Evolutionary conservation across 2,888 invertebrate genomes (phyloP).

Genomic region (Patella caerulea): DNA sequence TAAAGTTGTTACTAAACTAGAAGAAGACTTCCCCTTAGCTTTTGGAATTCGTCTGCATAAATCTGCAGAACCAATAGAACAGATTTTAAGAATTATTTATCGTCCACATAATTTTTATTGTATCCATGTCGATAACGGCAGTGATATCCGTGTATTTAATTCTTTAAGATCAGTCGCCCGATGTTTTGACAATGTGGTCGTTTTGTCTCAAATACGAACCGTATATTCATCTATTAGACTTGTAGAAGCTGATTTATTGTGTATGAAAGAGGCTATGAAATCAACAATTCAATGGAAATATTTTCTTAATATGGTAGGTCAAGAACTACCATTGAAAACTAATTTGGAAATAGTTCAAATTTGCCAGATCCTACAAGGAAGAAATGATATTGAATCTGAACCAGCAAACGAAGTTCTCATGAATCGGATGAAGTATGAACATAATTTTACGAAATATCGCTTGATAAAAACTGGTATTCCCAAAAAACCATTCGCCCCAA

Average conservation of each 20-base stretch:
- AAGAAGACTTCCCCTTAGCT: conserved; percentile 57
- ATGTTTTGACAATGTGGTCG: conserved; percentile 59
- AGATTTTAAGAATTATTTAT: conserved; percentile 63
- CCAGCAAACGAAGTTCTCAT: conserved; percentile 26
- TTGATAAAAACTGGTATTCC: conserved; percentile 33
- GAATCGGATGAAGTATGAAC: conserved; percentile 37
- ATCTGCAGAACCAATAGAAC: conserved; percentile 49
- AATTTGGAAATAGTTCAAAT: conserved; percentile 67
- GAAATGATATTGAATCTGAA: conserved; percentile 64
- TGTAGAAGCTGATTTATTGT: conserved; percentile 47
- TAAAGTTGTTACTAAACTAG: conserved; percentile 37
- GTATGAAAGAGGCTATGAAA: conserved; percentile 39
- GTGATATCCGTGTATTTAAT: too few relatives aligned
- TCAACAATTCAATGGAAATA: conserved; percentile 63
- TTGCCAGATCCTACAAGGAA: conserved; percentile 62
- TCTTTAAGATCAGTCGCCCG: conserved; percentile 38
- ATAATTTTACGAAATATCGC: conserved; percentile 27
- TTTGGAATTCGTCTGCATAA: conserved; percentile 57
- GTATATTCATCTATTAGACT: conserved; percentile 44
- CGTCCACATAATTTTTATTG: conserved; percentile 67
- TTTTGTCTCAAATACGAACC: conserved; percentile 44
- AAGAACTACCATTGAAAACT: conserved; percentile 67
- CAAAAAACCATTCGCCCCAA: conserved; percentile 38
- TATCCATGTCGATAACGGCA: conserved; percentile 60
- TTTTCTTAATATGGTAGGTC: conserved; percentile 67